phyloP scores from a whole-genome alignment of 2,888 invertebrate species.

The Linnaemya vulpina region DNA sequence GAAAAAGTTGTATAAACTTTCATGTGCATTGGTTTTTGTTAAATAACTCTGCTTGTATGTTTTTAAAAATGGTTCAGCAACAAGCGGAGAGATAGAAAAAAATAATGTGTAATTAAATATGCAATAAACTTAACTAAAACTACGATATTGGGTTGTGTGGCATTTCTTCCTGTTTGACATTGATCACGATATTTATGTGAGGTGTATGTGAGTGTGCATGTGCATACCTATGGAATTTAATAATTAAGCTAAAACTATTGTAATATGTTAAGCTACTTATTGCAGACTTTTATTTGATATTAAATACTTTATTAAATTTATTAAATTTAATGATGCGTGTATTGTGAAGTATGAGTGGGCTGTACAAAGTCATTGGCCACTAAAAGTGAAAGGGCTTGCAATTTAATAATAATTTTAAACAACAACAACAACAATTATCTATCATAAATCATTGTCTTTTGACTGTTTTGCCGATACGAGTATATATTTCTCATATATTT shows the following conservation, averaged over 20 bases:
- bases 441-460: slow-evolving; percentile 11
- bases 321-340: background rate
- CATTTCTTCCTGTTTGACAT: slow-evolving; percentile 79
- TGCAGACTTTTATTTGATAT: slow-evolving; percentile 1
- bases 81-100: background rate
- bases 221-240: slow-evolving; percentile 12
- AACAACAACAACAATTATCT: slow-evolving; percentile 10
- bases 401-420: slow-evolving; percentile 18
- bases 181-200: slow-evolving; percentile 74
- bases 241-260: slow-evolving; percentile 9
- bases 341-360: background rate
- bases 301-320: slow-evolving; percentile 10
- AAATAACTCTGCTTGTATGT: background rate
- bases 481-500: background rate
- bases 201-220: background rate
- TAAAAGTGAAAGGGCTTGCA: slow-evolving; percentile 77
- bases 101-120: slow-evolving; percentile 42
- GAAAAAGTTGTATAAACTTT: slow-evolving; percentile 30
- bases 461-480: background rate
- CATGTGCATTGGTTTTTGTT: slow-evolving; percentile 20
- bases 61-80: background rate
- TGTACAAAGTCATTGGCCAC: slow-evolving; percentile 77
- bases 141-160: background rate
- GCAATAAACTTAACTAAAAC: slow-evolving; percentile 5
- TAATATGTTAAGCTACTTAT: background rate